phyloP scores from a whole-genome alignment of 2,113 vertebrate species.

The Bufo bufo region DNA sequence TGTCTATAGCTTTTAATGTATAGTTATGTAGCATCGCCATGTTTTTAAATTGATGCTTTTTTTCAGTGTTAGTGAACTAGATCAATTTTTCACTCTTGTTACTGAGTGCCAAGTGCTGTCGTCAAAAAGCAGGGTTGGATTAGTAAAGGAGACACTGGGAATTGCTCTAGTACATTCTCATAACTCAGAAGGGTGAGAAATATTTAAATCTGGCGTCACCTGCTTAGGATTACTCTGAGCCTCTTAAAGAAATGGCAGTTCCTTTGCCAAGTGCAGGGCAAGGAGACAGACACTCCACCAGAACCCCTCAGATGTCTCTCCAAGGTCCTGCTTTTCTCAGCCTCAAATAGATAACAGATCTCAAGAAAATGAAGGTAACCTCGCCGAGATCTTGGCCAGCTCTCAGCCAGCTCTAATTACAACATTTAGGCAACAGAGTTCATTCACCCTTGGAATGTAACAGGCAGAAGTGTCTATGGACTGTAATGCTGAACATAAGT shows the following conservation, averaged over 20 bases:
- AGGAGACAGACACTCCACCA: background rate
- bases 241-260: slow-evolving; percentile 49
- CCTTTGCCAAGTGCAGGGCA: slow-evolving; percentile 29
- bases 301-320: slow-evolving; percentile 43
- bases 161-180: slow-evolving; percentile 25
- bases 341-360: background rate
- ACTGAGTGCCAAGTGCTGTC: background rate
- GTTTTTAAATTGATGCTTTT: background rate
- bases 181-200: slow-evolving; percentile 47
- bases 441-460: background rate
- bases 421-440: background rate
- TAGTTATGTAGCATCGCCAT: background rate
- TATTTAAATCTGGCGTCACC: slow-evolving; percentile 50
- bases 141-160: slow-evolving; percentile 9
- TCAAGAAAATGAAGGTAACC: background rate
- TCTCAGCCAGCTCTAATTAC: background rate
- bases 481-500: background rate
- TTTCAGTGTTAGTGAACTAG: too few relatives aligned
- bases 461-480: background rate
- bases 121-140: background rate
- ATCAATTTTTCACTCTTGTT: too few relatives aligned
- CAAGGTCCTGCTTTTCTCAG: slow-evolving; percentile 3
- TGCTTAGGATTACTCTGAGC: slow-evolving; percentile 55
- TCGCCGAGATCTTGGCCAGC: background rate
- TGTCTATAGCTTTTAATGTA: background rate